Evolutionary conservation across 1,140 invertebrate species (phyloP).

Genomic region (Rhopalosiphum padi): DNA sequence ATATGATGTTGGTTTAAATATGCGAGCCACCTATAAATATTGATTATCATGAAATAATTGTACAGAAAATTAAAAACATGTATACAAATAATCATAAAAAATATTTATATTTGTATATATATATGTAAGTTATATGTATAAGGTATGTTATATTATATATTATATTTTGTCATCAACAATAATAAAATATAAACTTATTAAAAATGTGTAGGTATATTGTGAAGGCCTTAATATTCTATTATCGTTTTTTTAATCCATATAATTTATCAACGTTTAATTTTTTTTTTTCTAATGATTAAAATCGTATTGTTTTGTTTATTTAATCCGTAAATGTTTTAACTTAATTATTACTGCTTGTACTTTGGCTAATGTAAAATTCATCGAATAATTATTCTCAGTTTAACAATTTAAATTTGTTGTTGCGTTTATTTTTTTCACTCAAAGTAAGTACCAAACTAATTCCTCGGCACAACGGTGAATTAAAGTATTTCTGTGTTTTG

Average conservation of each 20-base stretch:
- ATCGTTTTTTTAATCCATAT: not conserved
- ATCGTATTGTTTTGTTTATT: not conserved
- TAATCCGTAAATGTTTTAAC: not conserved
- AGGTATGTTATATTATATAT: not conserved
- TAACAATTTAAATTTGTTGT: not conserved
- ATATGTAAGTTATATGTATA: not conserved
- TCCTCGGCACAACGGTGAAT: not conserved
- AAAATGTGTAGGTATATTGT: not conserved
- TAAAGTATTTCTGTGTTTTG: not conserved
- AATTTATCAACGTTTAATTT: not conserved
- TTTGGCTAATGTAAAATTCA: not conserved
- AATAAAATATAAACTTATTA: not conserved
- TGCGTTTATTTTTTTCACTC: not conserved
- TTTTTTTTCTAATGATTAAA: not conserved
- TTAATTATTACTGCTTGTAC: not conserved
- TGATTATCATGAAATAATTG: not conserved
- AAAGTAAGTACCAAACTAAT: slow-evolving; percentile 16
- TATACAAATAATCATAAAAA: not conserved
- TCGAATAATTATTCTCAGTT: slow-evolving; percentile 9
- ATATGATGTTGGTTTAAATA: not conserved
- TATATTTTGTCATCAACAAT: not conserved
- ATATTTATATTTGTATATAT: not conserved
- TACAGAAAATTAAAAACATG: not conserved
- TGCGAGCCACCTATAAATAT: not conserved
- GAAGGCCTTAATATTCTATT: not conserved